Conservation (phyloP, 37 sponge, comb jelly and placozoan species). For the Lycopodina hypogea region DNA sequence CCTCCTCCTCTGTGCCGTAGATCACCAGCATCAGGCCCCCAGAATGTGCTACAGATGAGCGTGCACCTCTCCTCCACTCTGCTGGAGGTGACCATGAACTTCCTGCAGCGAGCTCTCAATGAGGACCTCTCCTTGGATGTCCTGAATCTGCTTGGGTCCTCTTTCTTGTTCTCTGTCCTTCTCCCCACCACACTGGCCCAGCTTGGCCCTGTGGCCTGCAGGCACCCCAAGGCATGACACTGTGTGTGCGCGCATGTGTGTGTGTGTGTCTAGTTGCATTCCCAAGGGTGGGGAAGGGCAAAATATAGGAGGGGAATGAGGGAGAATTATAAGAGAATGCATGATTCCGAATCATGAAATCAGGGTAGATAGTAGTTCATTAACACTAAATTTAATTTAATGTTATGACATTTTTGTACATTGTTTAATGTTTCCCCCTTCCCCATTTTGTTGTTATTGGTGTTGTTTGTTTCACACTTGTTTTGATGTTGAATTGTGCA, state of each 20-base stretch:
- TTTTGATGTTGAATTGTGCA: slow-evolving; percentile 1
- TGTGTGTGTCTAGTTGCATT: neutral
- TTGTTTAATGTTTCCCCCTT: too few relatives aligned
- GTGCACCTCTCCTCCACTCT: slow-evolving; percentile 65
- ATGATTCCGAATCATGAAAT: too few relatives aligned
- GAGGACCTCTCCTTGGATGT: slow-evolving; percentile 15
- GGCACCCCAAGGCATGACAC: slow-evolving; percentile 55
- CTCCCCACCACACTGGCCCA: slow-evolving; percentile 80
- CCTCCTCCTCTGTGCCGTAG: too few relatives aligned
- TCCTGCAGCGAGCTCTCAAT: slow-evolving; percentile 34
- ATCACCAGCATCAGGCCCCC: slow-evolving; percentile 19
- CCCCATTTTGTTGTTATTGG: too few relatives aligned
- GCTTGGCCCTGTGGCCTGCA: slow-evolving; percentile 73
- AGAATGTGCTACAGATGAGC: slow-evolving; percentile 61
- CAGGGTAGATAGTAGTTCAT: too few relatives aligned
- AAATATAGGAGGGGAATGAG: too few relatives aligned
- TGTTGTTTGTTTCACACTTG: too few relatives aligned
- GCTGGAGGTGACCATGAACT: slow-evolving; percentile 51
- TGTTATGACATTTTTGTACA: too few relatives aligned
- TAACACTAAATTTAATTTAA: too few relatives aligned
- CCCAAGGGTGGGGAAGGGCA: too few relatives aligned
- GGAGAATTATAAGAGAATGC: too few relatives aligned
- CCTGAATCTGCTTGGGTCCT: slow-evolving; percentile 53
- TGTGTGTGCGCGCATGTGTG: neutral
- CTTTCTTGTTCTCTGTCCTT: slow-evolving; percentile 78